Conservation (phyloP, 2,888 invertebrate genomes). For the Ariolimax columbianus region DNA sequence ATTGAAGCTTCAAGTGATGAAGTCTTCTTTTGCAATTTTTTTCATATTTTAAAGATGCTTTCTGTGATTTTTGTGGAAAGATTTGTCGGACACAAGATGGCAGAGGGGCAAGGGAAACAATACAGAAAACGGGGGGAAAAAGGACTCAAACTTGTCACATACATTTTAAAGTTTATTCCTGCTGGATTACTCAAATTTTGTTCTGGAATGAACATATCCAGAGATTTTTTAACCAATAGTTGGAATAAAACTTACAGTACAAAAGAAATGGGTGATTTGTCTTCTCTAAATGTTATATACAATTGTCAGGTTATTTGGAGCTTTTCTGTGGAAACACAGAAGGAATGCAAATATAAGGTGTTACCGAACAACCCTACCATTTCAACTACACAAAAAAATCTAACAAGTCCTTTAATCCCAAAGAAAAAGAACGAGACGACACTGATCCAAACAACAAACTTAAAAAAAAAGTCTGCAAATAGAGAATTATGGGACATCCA, state of each 20-base stretch:
- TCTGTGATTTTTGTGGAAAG: background rate
- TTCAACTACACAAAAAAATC: too few relatives aligned
- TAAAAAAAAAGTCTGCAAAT: background rate
- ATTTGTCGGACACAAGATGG: constrained; percentile 12
- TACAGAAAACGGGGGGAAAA: background rate
- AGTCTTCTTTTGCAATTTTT: constrained; percentile 13
- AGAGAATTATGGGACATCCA: too few relatives aligned
- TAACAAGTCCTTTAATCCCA: background rate
- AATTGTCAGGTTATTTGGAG: too few relatives aligned
- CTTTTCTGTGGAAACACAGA: too few relatives aligned
- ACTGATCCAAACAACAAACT: background rate
- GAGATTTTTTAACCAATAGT: too few relatives aligned
- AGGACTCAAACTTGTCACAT: background rate
- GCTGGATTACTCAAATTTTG: background rate
- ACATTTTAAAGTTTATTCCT: background rate
- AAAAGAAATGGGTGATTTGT: too few relatives aligned
- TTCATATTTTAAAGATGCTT: background rate
- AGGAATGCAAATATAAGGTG: too few relatives aligned
- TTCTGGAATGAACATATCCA: background rate
- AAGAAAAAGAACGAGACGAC: background rate
- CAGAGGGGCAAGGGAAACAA: constrained; percentile 12
- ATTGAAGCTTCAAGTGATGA: background rate
- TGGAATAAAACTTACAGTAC: too few relatives aligned
- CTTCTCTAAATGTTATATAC: too few relatives aligned
- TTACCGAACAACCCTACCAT: too few relatives aligned